Percentiles rank a stretch among this genome's conserved stretches.
Conservation (phyloP, 2,888 invertebrate genomes). For the Volucella inanis region DNA sequence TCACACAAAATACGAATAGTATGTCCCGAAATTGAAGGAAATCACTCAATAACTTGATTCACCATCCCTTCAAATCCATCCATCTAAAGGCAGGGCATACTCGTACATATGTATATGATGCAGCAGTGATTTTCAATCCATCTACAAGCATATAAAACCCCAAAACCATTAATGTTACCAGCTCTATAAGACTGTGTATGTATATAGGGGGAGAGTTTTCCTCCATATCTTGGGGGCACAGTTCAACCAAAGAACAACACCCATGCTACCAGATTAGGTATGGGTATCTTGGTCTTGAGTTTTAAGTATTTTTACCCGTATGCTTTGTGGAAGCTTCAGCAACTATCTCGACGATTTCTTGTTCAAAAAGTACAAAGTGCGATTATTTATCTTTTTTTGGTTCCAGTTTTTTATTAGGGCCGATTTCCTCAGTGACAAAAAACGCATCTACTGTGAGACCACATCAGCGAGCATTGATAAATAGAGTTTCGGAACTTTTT, state of each 20-base stretch:
- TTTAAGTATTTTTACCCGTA: not conserved
- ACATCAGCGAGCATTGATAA: constrained; percentile 32
- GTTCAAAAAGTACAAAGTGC: constrained; percentile 17
- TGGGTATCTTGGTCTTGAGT: too few relatives aligned
- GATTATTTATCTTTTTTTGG: not conserved
- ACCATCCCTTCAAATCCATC: too few relatives aligned
- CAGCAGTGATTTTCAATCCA: constrained; percentile 25
- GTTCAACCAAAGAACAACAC: constrained; percentile 25
- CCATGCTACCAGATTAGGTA: not conserved
- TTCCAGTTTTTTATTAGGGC: too few relatives aligned
- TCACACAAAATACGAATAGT: not conserved
- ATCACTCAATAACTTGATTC: too few relatives aligned
- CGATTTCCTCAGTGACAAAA: not conserved
- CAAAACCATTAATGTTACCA: not conserved
- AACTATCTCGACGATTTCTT: constrained; percentile 13
- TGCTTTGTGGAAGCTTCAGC: not conserved
- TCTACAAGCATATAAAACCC: not conserved
- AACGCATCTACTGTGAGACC: constrained; percentile 25
- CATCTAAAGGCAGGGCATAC: too few relatives aligned
- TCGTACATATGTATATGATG: not conserved
- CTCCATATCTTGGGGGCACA: constrained; percentile 16
- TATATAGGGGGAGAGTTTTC: constrained; percentile 7
- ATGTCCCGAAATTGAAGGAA: too few relatives aligned
- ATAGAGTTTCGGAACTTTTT: constrained; percentile 32
- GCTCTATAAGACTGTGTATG: not conserved